A percentile compares a stretch with the other conserved stretches of the same genome.
Conservation (phyloP, 2,113 vertebrate genomes). For the Conger conger region DNA sequence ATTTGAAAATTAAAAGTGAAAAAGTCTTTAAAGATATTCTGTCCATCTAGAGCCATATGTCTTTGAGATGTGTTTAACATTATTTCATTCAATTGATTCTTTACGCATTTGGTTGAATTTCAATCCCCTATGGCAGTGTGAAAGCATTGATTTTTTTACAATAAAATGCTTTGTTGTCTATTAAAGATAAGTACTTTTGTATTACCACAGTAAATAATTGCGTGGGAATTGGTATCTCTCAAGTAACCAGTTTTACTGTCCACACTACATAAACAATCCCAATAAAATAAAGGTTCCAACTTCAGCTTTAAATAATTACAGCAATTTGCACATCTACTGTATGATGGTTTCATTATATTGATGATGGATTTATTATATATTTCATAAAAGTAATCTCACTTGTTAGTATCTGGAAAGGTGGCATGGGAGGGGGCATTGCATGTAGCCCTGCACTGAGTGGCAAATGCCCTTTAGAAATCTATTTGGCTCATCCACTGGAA, state of each 20-base stretch:
- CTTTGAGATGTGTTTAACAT: too few species aligned
- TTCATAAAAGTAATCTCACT: too few species aligned
- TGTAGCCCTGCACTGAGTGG: not conserved
- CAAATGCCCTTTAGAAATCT: constrained; percentile 5
- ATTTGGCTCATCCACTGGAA: not conserved
- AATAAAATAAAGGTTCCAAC: not conserved
- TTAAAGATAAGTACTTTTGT: not conserved
- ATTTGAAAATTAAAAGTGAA: too few species aligned
- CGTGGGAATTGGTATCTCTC: not conserved
- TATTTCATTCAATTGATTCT: not conserved
- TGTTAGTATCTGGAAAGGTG: not conserved
- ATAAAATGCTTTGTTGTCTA: not conserved
- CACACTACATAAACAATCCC: not conserved
- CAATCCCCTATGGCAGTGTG: not conserved
- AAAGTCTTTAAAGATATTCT: too few species aligned
- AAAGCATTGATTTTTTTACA: not conserved
- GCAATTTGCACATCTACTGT: not conserved
- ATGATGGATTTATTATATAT: too few species aligned
- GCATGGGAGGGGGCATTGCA: not conserved
- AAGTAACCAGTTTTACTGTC: not conserved
- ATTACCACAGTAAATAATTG: not conserved
- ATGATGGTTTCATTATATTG: not conserved
- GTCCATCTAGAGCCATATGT: too few species aligned
- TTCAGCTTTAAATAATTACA: not conserved
- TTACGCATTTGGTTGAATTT: not conserved